Evolutionary conservation across 30 jellyfish, hydroid and myxozoan genomes (phyloP), one percentile per base, ranked within the genome.

Genomic region (Mastigias papua): DNA sequence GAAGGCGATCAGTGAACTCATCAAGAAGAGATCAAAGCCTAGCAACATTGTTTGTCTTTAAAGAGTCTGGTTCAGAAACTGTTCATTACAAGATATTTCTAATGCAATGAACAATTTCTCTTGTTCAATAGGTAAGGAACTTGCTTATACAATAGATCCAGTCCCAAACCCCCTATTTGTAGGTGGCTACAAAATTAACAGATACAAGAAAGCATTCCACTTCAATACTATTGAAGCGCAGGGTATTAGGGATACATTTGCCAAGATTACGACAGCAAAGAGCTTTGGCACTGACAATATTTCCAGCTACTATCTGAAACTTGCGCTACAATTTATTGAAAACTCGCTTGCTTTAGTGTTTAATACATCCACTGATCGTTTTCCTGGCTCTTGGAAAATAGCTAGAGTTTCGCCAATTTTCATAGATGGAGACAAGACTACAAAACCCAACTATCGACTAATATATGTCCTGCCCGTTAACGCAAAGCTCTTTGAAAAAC

Each of bases 401-500:
- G 69, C 90, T 80, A 28, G 90, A 62, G 81, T 82, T 48, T 65
- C 92, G 46, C 85, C 85, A 31, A 66, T 82, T 35, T 48, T 65
- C 66, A 82, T 65, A 66, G 92, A 68, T 48, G 92, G 92, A n/a
- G 92, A 67, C 21, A 67, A 48, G 92, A 31, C 92, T 22, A 51
- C 66, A 1, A 82, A 68, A 64, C 68, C 85, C 23, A 66, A 66
- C 62, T 82, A 69, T 46, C 86, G 92, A 66, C 85, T 86, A 66
- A 82, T 82, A 46, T 69, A 42, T 34, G 85, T 69, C 33, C 46
- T 82, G 67, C 92, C 65, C 29, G 85, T 69, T 76, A 68, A 35
- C 92, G 25, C 89, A 78, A 78, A 65, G 89, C 89, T 78, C 80
- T 76, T 76, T 78, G 89, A 78, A 58, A 78, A 30, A 16, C 84